These are phyloP conservation scores for Drosophila ustulata DNA, from an alignment of 2,888 invertebrate species.

Conservation along the genomic window DNA sequence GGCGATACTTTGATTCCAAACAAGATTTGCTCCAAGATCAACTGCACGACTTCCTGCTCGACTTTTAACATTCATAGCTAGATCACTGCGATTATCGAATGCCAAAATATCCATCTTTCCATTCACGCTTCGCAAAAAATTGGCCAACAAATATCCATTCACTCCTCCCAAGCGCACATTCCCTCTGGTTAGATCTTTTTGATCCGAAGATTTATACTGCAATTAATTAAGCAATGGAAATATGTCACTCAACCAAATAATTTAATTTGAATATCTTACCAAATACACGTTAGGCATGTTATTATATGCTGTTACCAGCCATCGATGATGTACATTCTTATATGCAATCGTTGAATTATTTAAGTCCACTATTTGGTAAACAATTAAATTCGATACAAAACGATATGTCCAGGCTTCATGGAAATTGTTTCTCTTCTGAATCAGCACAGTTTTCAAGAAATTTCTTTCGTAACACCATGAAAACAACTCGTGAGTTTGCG, in stretches of 20 bases:
- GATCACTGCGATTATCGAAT: slow-evolving; percentile 4
- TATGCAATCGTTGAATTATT: no score
- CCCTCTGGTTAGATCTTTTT: neutral
- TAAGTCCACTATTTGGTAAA: neutral
- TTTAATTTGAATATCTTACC: neutral
- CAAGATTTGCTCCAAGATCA: slow-evolving; percentile 15
- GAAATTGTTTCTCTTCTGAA: neutral
- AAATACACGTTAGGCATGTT: slow-evolving; percentile 1
- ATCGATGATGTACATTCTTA: neutral
- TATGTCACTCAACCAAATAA: no score
- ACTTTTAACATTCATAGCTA: neutral
- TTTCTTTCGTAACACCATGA: neutral
- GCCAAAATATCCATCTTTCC: slow-evolving; percentile 10
- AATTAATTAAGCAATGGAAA: neutral
- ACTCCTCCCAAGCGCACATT: slow-evolving; percentile 10
- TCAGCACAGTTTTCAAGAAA: neutral
- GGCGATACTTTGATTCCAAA: neutral
- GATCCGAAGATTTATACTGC: slow-evolving; percentile 20
- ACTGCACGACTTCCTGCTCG: neutral
- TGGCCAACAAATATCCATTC: neutral
- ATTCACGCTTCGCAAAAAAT: slow-evolving; percentile 2
- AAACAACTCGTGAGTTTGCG: neutral
- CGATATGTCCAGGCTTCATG: neutral
- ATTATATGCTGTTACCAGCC: neutral
- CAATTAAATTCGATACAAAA: neutral